Base-by-base conservation (phyloP, 1,140 invertebrate species). In the Rhopalosiphum padi region DNA sequence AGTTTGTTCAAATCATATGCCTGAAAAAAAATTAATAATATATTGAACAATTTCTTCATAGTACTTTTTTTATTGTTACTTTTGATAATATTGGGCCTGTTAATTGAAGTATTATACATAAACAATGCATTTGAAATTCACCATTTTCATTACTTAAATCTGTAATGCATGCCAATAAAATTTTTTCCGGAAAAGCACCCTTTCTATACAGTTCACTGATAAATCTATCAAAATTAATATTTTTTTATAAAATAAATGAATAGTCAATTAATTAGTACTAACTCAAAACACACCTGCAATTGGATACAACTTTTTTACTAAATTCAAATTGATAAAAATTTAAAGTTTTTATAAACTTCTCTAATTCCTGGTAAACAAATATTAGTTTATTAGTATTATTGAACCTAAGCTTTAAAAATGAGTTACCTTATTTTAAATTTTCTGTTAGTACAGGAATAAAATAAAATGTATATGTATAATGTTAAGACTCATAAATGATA, bases 181-280 rank as follows among this genome's bases (percentile, higher is more conserved):
- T 30, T 87, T 46, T 46, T 46, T 48, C 5, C 30, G 41, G 41
- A 87, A 87, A 21, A 48, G 43, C 85, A 30, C 43, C 85, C 0
- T 48, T 25, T 30, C 6, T 87, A 43, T 30, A 87, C 5, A 87
- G 43, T 87, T 87, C 41, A n/a, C 85, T 25, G 11, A 87, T 87
- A 87, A 87, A 87, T 46, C 85, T 87, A 87, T 87, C 15, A 87
- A 87, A 87, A 87, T 30, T 83, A 87, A 46, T 87, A n/a, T 2
- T 43, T 41, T 41, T 11, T 15, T 30, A 86, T 43, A 46, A 25
- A n/a, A 86, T 21, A 86, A 30, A 46, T 7, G 1, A 86, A 46
- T 18, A 46, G 8, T 87, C 23, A 86, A 86, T 46, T 43, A 15
- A 86, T 43, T 43, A 25, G 30, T 87, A 46, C 18, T 87, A 46